Evolutionary conservation across 2,113 vertebrate species (phyloP).

Genomic region (Hemiprocne comata): DNA sequence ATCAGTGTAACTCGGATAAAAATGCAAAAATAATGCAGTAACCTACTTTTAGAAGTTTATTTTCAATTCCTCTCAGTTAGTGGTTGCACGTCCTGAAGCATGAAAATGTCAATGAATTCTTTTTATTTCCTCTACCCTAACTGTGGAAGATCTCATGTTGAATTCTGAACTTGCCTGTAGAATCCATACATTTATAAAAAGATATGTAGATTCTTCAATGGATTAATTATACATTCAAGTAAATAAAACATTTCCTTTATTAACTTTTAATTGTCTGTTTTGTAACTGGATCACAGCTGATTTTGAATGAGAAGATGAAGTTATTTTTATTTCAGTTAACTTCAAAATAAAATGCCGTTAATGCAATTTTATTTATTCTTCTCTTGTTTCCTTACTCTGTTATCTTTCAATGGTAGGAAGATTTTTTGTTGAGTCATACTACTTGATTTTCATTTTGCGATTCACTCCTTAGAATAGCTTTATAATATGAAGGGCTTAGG

Average conservation of each 20-base stretch:
- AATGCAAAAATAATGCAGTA: neutral
- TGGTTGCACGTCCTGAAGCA: neutral
- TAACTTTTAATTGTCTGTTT: neutral
- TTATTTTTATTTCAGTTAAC: neutral
- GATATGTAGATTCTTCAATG: neutral
- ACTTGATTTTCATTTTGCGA: neutral
- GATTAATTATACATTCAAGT: neutral
- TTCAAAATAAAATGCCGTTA: neutral
- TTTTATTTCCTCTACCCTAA: neutral
- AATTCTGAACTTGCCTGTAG: neutral
- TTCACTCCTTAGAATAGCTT: neutral
- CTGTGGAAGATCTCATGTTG: neutral
- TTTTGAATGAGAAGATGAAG: neutral
- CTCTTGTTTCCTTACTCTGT: neutral
- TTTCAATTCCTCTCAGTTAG: neutral
- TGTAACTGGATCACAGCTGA: neutral
- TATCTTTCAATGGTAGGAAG: neutral
- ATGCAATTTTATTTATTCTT: neutral
- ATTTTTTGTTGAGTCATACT: neutral
- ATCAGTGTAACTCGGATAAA: neutral
- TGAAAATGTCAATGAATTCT: neutral
- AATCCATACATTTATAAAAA: neutral
- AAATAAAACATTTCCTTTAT: neutral
- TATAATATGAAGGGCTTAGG: neutral
- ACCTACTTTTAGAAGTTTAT: neutral